Evolutionary conservation across 92 coral and sea anemone species (phyloP), one percentile per base, ranked within the genome.

Genomic region (Porites cylindrica): DNA sequence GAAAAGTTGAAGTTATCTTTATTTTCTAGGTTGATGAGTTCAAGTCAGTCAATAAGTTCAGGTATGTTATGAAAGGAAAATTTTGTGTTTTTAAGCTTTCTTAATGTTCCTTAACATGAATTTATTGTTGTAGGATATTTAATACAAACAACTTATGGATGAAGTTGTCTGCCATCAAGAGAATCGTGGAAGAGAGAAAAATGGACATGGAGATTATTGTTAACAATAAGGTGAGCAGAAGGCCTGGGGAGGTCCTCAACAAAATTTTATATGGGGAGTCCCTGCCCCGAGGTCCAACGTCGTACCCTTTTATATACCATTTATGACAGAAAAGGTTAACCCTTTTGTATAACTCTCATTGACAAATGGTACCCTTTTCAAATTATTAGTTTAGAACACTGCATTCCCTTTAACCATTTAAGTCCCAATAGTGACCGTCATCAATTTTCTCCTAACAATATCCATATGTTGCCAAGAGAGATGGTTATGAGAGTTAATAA

Each of bases 101-200:
- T 4, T 74, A 10, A 6, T 19, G 6, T 14, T 7, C 19, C 29
- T 0, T 10, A 38, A 24, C 38, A 4, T 60, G 11, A 14, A 14
- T 66, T 47, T 72, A 65, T 23, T 66, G 61, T 78, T 88, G 19
- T 62, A 97, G 99, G 85, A 97, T 97, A 67, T 97, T 97, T 80
- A 97, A 97, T 94, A 97, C 99, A 20, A 97, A 97, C 89, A 97
- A 97, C 52, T 78, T 97, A 66, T 97, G 99, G 99, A 94, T 97
- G 84, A 95, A 93, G 74, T 64, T 97, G 70, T 75, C 89, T 61
- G 98, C 99, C 1, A 79, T 93, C 26, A 89, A 92, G 66, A 85
- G 94, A 43, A 91, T 97, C 65, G 91, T 97, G 3, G 96, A 93
- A 63, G 83, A 75, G 26, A 88, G 78, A 9, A 75, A 81, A 51